These are phyloP conservation scores for Philonicus albiceps DNA, from an alignment of 2,888 invertebrate species.

Conservation along the genomic window DNA sequence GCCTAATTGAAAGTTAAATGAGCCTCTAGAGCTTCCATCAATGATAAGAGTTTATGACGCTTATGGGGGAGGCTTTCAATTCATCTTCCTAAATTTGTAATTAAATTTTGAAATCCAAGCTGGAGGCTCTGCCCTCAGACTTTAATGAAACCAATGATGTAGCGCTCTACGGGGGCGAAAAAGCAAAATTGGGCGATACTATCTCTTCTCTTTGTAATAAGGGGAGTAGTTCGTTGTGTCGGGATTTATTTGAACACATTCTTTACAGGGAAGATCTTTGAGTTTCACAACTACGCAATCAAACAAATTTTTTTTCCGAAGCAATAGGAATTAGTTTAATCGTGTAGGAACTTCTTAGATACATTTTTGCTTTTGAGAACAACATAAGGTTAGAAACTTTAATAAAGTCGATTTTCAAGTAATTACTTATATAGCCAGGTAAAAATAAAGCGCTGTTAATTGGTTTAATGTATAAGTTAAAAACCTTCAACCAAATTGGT, in stretches of 20 bases:
- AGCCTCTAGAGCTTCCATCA: conserved; percentile 3
- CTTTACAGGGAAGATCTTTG: background rate
- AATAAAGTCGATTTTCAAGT: background rate
- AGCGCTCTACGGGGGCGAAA: background rate
- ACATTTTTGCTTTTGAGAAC: background rate
- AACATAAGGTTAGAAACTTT: background rate
- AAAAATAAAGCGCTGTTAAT: too few species aligned
- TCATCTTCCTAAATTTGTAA: conserved; percentile 13
- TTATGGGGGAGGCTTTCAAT: conserved; percentile 1
- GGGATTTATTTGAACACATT: background rate
- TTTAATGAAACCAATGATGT: background rate
- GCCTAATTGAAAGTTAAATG: conserved; percentile 24
- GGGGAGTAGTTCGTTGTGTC: background rate
- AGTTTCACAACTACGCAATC: background rate
- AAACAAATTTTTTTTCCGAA: background rate
- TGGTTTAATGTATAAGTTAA: too few species aligned
- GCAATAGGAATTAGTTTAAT: background rate
- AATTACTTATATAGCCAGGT: background rate
- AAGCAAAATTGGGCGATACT: background rate
- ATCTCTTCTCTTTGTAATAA: background rate
- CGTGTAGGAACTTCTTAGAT: background rate
- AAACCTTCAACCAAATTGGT: too few species aligned
- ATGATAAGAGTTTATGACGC: conserved; percentile 6
- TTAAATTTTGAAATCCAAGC: background rate
- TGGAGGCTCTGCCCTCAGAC: background rate